Evolutionary conservation across 2,888 invertebrate species (phyloP).

Genomic region (Synergus umbraculus): DNA sequence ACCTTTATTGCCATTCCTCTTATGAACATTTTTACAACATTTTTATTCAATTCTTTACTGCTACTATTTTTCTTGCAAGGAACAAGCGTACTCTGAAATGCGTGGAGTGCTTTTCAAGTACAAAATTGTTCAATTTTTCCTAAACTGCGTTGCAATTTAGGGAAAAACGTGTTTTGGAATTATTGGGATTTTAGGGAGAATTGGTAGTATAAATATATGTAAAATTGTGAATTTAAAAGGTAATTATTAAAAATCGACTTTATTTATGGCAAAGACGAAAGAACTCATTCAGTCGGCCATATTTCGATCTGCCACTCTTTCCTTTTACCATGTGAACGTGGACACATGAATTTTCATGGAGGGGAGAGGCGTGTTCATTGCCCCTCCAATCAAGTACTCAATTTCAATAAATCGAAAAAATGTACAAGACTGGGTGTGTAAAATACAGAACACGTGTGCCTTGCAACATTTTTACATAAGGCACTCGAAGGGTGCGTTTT

Average conservation of each 20-base stretch:
- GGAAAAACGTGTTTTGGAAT: too few species aligned
- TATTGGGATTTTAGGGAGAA: too few species aligned
- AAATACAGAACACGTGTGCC: neutral
- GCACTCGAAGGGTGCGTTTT: neutral
- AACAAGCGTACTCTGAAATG: neutral
- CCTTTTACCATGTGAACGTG: neutral
- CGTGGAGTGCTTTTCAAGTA: neutral
- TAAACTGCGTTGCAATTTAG: too few species aligned
- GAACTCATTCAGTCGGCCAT: neutral
- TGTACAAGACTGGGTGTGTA: neutral
- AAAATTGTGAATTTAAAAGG: too few species aligned
- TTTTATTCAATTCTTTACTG: neutral
- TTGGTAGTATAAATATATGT: too few species aligned
- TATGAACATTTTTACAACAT: neutral
- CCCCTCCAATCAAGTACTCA: too few species aligned
- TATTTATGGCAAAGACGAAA: neutral
- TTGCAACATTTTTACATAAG: neutral
- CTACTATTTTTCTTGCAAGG: slow-evolving; percentile 1
- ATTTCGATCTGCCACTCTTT: neutral
- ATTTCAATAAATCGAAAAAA: too few species aligned
- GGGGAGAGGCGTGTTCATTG: too few species aligned
- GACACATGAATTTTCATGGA: too few species aligned
- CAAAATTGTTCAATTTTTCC: too few species aligned
- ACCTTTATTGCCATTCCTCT: slow-evolving; percentile 25
- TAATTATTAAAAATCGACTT: neutral